phyloP scores from a whole-genome alignment of 2,888 invertebrate species.

The Habroteleia sp. region DNA sequence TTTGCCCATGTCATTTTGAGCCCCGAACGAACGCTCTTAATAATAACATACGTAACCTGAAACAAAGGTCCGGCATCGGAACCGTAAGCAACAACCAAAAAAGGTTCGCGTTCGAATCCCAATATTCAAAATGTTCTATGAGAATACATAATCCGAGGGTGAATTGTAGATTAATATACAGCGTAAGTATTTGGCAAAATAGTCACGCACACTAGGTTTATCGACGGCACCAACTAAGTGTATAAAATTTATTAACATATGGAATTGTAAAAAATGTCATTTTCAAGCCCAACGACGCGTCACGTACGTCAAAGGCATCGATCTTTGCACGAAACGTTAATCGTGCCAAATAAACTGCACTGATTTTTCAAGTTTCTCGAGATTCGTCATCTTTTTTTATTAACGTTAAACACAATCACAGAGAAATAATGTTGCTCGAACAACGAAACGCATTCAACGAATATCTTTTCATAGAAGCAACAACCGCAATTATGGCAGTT shows the following conservation, averaged over 20 bases:
- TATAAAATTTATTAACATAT: conserved; percentile 25
- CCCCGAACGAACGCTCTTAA: too few species aligned
- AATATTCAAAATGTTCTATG: too few species aligned
- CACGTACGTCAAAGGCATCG: too few species aligned
- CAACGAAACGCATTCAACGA: conserved; percentile 29
- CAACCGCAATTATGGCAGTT: conserved; percentile 12
- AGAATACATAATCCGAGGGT: neutral
- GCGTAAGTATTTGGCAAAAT: conserved; percentile 14
- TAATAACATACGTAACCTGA: too few species aligned
- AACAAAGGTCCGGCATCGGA: too few species aligned
- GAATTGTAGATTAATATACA: conserved; percentile 11
- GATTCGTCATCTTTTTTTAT: too few species aligned
- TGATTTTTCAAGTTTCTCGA: too few species aligned
- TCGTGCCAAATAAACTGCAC: conserved; percentile 6
- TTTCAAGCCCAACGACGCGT: too few species aligned
- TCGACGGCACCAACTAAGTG: conserved; percentile 8
- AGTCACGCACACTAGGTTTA: conserved; percentile 26
- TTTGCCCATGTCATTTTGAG: too few species aligned
- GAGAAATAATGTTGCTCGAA: conserved; percentile 3
- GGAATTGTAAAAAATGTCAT: conserved; percentile 42
- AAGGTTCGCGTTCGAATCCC: too few species aligned
- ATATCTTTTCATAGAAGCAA: conserved; percentile 8
- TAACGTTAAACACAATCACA: too few species aligned
- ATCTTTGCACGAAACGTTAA: neutral
- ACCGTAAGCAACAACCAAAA: too few species aligned